phyloP scores from a whole-genome alignment of 2,113 vertebrate species.

The Chiloscyllium plagiosum region DNA sequence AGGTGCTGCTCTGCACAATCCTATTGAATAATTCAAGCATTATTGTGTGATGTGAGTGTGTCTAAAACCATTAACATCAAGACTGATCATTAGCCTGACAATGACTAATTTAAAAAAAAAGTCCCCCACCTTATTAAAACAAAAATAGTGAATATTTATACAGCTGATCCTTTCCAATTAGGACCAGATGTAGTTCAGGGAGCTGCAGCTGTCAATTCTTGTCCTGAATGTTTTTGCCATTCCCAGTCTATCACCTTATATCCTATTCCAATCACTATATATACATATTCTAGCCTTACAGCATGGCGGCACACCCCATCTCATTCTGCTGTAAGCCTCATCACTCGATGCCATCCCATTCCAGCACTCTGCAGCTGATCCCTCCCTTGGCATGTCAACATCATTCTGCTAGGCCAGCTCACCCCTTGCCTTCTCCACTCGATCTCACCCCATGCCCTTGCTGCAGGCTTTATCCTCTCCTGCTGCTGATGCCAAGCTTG shows the following conservation, averaged over 20 bases:
- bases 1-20: not conserved
- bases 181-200: not conserved
- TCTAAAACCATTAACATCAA: not conserved
- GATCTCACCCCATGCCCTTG: not conserved
- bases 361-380: not conserved
- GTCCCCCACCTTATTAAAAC: not conserved
- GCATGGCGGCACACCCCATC: not conserved
- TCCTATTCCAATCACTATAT: not conserved
- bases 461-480: not conserved
- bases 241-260: not conserved
- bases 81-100: not conserved
- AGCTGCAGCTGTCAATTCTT: not conserved
- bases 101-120: not conserved
- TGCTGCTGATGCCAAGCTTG: not conserved
- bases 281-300: too few relatives aligned
- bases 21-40: conserved; percentile 6
- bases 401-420: too few relatives aligned
- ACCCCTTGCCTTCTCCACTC: not conserved
- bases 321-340: not conserved
- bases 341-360: not conserved
- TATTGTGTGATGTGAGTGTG: not conserved
- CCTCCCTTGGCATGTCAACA: too few relatives aligned
- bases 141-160: not conserved
- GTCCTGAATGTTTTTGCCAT: not conserved
- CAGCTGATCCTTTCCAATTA: not conserved